A percentile compares a stretch with the other conserved stretches of the same genome.
Conservation (phyloP, 1,140 invertebrate genomes). For the Drosophila nigromelanica region DNA sequence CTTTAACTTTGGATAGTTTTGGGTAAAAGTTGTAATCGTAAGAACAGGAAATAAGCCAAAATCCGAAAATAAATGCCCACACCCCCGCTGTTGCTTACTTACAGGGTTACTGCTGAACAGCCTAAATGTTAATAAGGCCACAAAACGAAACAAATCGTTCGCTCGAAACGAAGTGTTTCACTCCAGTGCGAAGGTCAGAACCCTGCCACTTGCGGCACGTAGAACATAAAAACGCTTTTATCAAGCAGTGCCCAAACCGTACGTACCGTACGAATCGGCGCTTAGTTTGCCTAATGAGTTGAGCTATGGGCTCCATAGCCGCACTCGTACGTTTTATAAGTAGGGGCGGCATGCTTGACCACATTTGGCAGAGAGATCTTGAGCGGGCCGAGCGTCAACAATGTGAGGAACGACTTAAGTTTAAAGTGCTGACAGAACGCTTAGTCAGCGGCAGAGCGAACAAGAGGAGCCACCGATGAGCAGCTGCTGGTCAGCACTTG, state of each 20-base stretch:
- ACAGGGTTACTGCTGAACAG: not conserved
- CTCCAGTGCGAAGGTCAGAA: conserved; percentile 3
- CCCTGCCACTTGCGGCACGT: conserved; percentile 29
- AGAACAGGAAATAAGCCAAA: too few species aligned
- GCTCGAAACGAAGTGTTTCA: conserved; percentile 48
- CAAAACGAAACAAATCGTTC: conserved; percentile 20
- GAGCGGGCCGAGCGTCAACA: conserved; percentile 57
- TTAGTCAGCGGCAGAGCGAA: conserved; percentile 57
- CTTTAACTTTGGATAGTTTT: too few species aligned
- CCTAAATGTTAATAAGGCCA: conserved; percentile 28
- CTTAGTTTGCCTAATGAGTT: conserved; percentile 70
- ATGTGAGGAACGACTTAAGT: conserved; percentile 35
- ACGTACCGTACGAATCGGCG: conserved; percentile 42
- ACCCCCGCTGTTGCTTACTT: too few species aligned
- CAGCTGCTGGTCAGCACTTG: conserved; percentile 28
- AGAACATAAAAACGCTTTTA: conserved; percentile 55
- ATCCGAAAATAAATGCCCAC: too few species aligned
- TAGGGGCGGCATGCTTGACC: conserved; percentile 75
- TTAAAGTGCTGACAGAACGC: conserved; percentile 73
- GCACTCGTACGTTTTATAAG: conserved; percentile 41
- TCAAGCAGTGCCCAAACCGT: conserved; percentile 19
- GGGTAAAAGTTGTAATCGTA: too few species aligned
- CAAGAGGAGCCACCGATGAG: conserved; percentile 5
- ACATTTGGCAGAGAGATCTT: conserved; percentile 71
- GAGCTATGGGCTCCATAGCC: conserved; percentile 18